Base-by-base conservation (phyloP, 1,140 invertebrate species). In the Lepidurus apus region DNA sequence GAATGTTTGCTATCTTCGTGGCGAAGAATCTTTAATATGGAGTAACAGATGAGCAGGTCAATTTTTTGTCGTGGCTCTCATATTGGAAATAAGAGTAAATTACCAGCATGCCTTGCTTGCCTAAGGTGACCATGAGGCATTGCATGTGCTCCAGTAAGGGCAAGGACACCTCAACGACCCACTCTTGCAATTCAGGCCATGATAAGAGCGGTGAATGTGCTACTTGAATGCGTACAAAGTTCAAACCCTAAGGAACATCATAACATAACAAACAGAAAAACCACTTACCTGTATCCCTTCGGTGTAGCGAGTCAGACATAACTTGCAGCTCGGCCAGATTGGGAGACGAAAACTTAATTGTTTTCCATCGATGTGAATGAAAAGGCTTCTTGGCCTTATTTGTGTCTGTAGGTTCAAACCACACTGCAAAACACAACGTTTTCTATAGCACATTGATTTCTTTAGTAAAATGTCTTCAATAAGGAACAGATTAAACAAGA, bases 401-500 rank as follows among this genome's bases (percentile, higher is more conserved):
- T 45, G 89, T 83, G 81, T 92, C 91, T 6, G 91, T 91, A 26
- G 91, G 90, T 82, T 92, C 91, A 84, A 88, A 92, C 84, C 90
- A 91, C 1, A 91, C 90, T 91, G 84, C 6, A 86, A 86, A 81
- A 81, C 78, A 79, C 81, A 79, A 81, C 21, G 2, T 7, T 13
- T 17, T 13, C 17, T n/a, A n/a, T n/a, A 65, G 17, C 7, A 65
- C 45, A 47, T 47, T 34, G 34, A 3, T 34, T 34, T 34, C 34
- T 34, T 34, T 34, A 34, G 34, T 34, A 34, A 34, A 4, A 4
- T 34, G 34, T 34, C 34, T 34, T 34, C 3, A 34, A 34, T 34
- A 34, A 34, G 34, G 34, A 34, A 34, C 34, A 4, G 2, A 34
- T 34, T 34, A 34, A 4, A 34, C 34, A 34, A 2, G 34, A 3